Percentiles rank a stretch among this genome's conserved stretches.
Evolutionary conservation across 2,888 invertebrate species (phyloP).

Genomic region (Phymatocera aterrima): DNA sequence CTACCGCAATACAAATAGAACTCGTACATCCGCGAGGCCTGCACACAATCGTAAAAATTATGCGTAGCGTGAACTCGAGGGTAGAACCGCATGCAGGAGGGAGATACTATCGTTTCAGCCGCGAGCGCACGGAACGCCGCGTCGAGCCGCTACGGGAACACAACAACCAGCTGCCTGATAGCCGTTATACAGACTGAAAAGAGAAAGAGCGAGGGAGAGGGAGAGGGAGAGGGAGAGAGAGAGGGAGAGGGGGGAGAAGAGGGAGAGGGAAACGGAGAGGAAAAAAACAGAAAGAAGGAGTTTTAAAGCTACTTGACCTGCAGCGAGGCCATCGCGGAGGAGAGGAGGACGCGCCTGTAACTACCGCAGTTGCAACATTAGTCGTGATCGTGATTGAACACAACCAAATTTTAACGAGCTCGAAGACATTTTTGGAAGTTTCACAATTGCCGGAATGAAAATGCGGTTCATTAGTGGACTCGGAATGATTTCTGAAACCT

Average conservation of each 20-base stretch:
- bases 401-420: constrained; percentile 3
- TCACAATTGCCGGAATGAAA: background rate
- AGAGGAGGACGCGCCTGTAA: background rate
- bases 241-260: background rate
- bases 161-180: constrained; percentile 42
- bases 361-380: background rate
- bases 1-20: background rate
- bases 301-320: constrained; percentile 37
- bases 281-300: background rate
- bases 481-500: too few species aligned
- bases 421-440: background rate
- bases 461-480: too few species aligned
- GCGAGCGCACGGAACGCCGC: constrained; percentile 36
- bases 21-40: background rate
- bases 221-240: background rate
- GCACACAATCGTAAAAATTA: constrained; percentile 35
- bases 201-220: background rate
- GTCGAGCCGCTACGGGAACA: constrained; percentile 28
- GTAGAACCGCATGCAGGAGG: background rate
- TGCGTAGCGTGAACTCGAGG: constrained; percentile 34
- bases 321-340: background rate
- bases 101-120: constrained; percentile 46
- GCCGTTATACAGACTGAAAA: constrained; percentile 32
- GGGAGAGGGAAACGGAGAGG: background rate
- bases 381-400: too few species aligned